A percentile compares a stretch with the other conserved stretches of the same genome.
Conservation (phyloP, 2,113 vertebrate genomes). For the Pagrus major region DNA sequence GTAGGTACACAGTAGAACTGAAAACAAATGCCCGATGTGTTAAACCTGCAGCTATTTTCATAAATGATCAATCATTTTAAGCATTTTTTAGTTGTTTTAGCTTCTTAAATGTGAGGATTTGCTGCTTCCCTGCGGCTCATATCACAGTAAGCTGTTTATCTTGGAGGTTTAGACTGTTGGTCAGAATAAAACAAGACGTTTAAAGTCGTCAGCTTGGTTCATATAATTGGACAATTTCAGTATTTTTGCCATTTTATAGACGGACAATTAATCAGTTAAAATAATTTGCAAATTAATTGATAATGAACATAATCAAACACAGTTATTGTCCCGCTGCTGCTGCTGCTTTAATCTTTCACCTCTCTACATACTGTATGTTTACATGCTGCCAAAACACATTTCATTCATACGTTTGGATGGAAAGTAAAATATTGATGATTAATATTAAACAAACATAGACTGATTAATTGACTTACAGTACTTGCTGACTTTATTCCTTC, state of each 20-base stretch:
- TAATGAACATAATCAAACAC: neutral
- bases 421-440: neutral
- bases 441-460: neutral
- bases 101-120: neutral
- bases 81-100: neutral
- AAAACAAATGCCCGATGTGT: neutral
- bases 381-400: neutral
- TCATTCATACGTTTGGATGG: neutral
- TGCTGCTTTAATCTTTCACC: conserved; percentile 4
- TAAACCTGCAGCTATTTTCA: neutral
- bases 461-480: neutral
- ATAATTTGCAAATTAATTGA: neutral
- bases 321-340: neutral
- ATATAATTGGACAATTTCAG: neutral
- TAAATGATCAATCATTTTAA: neutral
- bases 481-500: neutral
- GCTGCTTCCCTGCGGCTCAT: too few species aligned
- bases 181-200: neutral
- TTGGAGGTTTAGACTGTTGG: neutral
- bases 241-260: neutral
- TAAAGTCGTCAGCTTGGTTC: neutral
- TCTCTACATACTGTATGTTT: neutral
- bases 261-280: neutral
- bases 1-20: neutral
- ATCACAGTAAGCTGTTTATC: neutral